Conservation (phyloP, 2,113 vertebrate species). For the Ailurus styani region DNA sequence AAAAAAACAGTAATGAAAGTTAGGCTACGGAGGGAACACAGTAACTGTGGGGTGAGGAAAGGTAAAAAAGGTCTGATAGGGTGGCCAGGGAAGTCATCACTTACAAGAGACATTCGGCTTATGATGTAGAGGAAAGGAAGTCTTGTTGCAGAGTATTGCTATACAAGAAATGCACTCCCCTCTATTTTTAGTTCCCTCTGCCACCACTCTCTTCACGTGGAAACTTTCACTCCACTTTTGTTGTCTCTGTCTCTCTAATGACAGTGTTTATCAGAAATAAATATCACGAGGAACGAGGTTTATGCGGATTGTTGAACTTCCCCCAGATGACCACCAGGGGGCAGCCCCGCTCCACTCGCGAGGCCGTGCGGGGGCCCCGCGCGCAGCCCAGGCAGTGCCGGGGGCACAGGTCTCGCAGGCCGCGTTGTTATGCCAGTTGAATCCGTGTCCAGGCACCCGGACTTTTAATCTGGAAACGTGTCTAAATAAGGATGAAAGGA, state of each 20-base stretch:
- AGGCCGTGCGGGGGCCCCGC: accelerated
- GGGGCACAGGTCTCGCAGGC: neutral
- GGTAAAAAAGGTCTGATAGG: neutral
- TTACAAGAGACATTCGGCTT: neutral
- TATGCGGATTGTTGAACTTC: neutral
- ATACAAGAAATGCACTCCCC: neutral
- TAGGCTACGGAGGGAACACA: neutral
- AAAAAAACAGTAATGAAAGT: neutral
- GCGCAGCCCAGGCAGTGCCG: accelerated
- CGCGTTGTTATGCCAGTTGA: neutral
- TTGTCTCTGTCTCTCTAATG: neutral
- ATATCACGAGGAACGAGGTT: neutral
- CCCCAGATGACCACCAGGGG: conserved; percentile 26
- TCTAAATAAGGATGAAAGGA: neutral
- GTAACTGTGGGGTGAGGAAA: neutral
- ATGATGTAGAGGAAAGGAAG: neutral
- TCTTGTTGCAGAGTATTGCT: neutral
- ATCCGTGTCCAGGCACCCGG: no score
- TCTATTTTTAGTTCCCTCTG: neutral
- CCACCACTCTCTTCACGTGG: neutral
- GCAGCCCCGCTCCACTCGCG: neutral
- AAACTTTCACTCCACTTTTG: neutral
- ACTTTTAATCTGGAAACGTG: neutral
- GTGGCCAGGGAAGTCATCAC: neutral
- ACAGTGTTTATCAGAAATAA: neutral